These are phyloP conservation scores for Hirtodrosophila duncani DNA, from an alignment of 2,888 invertebrate genomes.

Conservation along the genomic window DNA sequence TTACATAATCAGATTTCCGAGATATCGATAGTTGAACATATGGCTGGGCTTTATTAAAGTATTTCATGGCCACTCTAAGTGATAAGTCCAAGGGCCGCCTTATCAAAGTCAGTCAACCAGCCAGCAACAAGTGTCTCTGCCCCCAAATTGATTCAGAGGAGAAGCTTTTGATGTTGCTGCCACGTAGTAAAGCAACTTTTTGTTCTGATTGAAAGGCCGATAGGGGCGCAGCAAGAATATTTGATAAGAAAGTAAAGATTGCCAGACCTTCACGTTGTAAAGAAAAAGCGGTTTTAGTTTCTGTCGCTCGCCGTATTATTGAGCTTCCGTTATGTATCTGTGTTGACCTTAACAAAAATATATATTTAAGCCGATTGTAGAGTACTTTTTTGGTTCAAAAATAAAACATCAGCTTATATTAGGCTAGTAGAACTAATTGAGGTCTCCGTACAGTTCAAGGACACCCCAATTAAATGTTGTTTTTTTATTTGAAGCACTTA, in stretches of 20 bases:
- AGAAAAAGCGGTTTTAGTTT: too few relatives aligned
- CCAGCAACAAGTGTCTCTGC: conserved; percentile 11
- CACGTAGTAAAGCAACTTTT: too few relatives aligned
- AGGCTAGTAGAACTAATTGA: conserved; percentile 42
- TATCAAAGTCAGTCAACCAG: conserved; percentile 12
- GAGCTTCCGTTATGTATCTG: conserved; percentile 1
- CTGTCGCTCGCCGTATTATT: not conserved
- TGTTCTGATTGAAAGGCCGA: too few relatives aligned
- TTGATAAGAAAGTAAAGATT: conserved; percentile 18
- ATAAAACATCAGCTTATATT: conserved; percentile 32
- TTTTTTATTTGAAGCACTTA: too few relatives aligned
- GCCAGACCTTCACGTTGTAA: too few relatives aligned
- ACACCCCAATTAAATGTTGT: too few relatives aligned
- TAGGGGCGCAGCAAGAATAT: too few relatives aligned
- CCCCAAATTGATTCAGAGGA: too few relatives aligned
- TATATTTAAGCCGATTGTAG: conserved; percentile 16
- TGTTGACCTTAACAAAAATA: conserved; percentile 11
- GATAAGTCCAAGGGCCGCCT: conserved; percentile 31
- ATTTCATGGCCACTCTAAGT: conserved; percentile 21
- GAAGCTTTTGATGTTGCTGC: too few relatives aligned
- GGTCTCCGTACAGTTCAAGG: conserved; percentile 21
- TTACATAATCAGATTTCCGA: conserved; percentile 31
- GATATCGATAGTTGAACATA: conserved; percentile 32
- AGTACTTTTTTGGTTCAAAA: conserved; percentile 8
- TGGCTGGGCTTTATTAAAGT: conserved; percentile 16